Evolutionary conservation across 2,113 vertebrate genomes (phyloP).

Genomic region (Lophotis ruficrista): DNA sequence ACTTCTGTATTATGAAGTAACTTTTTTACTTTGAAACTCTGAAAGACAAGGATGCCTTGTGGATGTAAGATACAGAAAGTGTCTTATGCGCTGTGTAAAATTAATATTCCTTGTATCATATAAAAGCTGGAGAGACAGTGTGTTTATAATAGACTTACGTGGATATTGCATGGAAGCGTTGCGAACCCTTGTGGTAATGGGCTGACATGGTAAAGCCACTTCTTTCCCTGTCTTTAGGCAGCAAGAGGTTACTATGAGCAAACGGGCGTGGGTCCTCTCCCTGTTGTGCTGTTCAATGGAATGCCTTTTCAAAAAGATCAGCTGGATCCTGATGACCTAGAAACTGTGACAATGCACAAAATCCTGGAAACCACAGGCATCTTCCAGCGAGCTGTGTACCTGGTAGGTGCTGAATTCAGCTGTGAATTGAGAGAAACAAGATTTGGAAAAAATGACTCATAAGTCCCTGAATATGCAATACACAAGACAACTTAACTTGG

Average conservation of each 20-base stretch:
- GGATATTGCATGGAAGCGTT: not conserved
- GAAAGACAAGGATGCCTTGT: not conserved
- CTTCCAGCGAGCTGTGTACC: conserved; percentile 92
- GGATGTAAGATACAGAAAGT: not conserved
- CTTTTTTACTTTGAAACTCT: not conserved
- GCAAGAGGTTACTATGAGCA: conserved; percentile 89
- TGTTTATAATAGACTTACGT: not conserved
- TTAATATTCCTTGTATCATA: not conserved
- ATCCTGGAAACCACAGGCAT: conserved; percentile 94
- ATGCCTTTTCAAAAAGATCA: conserved; percentile 92
- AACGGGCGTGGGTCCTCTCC: conserved; percentile 90
- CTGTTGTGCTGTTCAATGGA: conserved; percentile 93
- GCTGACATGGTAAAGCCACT: not conserved
- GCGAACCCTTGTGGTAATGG: not conserved
- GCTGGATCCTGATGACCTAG: conserved; percentile 93
- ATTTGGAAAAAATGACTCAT: not conserved
- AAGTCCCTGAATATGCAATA: not conserved
- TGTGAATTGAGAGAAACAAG: not conserved
- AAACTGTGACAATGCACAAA: conserved; percentile 96
- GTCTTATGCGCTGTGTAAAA: not conserved
- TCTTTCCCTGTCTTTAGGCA: conserved; percentile 77
- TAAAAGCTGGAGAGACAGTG: not conserved
- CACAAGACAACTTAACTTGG: not conserved
- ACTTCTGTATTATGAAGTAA: not conserved
- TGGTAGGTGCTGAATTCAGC: conserved; percentile 79